Evolutionary conservation across 2,113 vertebrate species (phyloP).

Genomic region (Gavia stellata): DNA sequence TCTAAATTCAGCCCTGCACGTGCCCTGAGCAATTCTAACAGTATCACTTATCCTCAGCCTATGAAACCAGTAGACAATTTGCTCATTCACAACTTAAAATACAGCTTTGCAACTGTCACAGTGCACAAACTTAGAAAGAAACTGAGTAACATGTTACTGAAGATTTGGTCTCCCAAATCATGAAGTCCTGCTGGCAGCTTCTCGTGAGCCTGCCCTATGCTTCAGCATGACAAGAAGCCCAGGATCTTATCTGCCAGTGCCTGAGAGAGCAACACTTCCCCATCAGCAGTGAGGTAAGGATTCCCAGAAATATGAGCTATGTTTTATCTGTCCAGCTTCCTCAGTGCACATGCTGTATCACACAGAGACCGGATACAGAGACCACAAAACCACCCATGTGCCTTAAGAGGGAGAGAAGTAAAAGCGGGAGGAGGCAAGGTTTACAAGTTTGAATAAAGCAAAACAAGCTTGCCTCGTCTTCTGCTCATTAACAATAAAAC

Average conservation of each 20-base stretch:
- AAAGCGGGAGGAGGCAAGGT: background rate
- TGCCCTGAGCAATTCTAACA: background rate
- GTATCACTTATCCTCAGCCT: background rate
- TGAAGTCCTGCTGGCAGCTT: background rate
- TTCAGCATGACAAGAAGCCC: background rate
- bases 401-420: background rate
- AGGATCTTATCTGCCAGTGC: conserved; percentile 22
- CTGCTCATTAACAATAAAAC: background rate
- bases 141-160: background rate
- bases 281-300: conserved; percentile 15
- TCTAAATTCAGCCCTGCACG: background rate
- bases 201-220: background rate
- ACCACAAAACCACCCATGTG: conserved; percentile 22
- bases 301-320: conserved; percentile 47
- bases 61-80: background rate
- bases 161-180: background rate
- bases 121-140: background rate
- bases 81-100: background rate
- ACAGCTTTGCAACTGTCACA: background rate
- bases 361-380: conserved; percentile 1
- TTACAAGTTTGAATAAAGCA: background rate
- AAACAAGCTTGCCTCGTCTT: background rate
- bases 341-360: background rate
- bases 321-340: conserved; percentile 48
- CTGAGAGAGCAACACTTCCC: conserved; percentile 10